These are phyloP conservation scores for Ptiloglossa arizonensis DNA, from an alignment of 1,140 invertebrate species.

Conservation along the genomic window DNA sequence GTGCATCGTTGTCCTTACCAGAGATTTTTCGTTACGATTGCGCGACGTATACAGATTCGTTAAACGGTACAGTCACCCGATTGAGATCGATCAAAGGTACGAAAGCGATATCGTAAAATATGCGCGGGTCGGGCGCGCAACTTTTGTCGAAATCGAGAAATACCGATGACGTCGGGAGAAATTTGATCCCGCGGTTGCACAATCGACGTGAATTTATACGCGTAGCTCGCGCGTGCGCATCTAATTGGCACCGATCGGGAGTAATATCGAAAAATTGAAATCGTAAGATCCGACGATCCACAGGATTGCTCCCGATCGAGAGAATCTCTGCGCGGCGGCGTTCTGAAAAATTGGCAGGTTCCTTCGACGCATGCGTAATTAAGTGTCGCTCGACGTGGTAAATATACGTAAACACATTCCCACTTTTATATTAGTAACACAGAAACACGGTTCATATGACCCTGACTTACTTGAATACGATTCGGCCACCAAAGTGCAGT, in stretches of 20 bases:
- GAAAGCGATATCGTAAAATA: not conserved
- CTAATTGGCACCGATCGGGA: not conserved
- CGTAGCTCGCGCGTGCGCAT: not conserved
- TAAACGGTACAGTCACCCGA: not conserved
- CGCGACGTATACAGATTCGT: too few species aligned
- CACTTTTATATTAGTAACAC: conserved; percentile 43
- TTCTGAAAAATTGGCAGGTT: conserved; percentile 15
- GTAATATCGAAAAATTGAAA: not conserved
- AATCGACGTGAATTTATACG: not conserved
- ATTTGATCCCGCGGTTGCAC: not conserved
- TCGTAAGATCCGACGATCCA: not conserved
- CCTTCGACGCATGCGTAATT: conserved; percentile 15
- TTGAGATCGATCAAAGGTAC: not conserved
- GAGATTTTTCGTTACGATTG: too few species aligned
- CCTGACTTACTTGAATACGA: conserved; percentile 51
- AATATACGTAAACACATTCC: conserved; percentile 27
- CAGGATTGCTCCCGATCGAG: too few species aligned
- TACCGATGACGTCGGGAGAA: conserved; percentile 7
- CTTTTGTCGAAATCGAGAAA: not conserved
- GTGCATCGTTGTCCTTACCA: too few species aligned
- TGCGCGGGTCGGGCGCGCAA: not conserved
- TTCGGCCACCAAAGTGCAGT: conserved; percentile 42
- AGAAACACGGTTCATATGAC: conserved; percentile 44
- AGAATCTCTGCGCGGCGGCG: not conserved
- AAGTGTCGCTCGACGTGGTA: conserved; percentile 1